These are phyloP conservation scores for Crypturellus undulatus DNA, from an alignment of 2,113 vertebrate genomes.

Conservation along the genomic window DNA sequence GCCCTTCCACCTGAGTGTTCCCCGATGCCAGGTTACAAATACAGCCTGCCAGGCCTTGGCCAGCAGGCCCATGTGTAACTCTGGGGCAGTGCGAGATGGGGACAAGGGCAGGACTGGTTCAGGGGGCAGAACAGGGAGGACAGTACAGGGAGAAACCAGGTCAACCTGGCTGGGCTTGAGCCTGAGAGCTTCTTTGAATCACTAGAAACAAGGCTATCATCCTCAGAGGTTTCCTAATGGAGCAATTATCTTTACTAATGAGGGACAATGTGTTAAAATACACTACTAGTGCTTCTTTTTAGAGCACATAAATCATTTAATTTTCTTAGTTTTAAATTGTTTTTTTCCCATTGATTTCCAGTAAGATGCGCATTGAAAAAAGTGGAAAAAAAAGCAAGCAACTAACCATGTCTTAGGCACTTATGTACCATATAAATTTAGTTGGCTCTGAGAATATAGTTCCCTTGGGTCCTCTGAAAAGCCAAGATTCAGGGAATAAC, in stretches of 20 bases:
- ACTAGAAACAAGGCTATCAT: slow-evolving; percentile 40
- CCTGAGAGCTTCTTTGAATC: neutral
- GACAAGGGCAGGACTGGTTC: neutral
- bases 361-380: neutral
- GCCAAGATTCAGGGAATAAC: slow-evolving; percentile 24
- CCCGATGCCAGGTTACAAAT: neutral
- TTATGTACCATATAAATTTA: neutral
- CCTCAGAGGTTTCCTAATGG: slow-evolving; percentile 45
- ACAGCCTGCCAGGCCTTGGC: neutral
- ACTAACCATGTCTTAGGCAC: neutral
- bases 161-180: neutral
- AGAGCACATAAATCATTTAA: neutral
- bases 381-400: neutral
- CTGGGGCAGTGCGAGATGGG: no score
- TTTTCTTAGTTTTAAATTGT: slow-evolving; percentile 6
- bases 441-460: neutral
- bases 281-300: neutral
- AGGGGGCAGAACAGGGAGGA: neutral
- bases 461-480: slow-evolving; percentile 48
- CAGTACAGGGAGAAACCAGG: neutral
- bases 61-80: neutral
- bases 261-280: slow-evolving; percentile 9
- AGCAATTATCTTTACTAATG: slow-evolving; percentile 13
- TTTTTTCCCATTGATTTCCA: slow-evolving; percentile 6
- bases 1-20: neutral